Conservation (phyloP, 1,140 invertebrate species). For the Diabrotica virgifera region DNA sequence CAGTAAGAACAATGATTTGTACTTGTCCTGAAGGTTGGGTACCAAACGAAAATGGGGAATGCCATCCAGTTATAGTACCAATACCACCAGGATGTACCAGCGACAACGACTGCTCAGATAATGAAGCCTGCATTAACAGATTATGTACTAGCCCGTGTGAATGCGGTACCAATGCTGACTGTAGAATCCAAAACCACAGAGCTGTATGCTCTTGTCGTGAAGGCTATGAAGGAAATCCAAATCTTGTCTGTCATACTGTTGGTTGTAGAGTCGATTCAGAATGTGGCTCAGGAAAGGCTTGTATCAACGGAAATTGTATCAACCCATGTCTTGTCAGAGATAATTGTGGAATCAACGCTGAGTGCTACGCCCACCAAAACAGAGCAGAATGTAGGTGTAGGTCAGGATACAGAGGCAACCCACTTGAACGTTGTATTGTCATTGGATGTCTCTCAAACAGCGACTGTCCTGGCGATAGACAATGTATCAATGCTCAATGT, state of each 20-base stretch:
- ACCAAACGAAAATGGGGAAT: constrained; percentile 72
- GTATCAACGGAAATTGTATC: constrained; percentile 79
- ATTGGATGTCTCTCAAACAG: constrained; percentile 86
- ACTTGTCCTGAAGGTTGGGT: constrained; percentile 80
- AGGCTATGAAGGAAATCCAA: constrained; percentile 82
- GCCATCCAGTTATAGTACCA: constrained; percentile 66
- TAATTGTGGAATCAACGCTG: constrained; percentile 79
- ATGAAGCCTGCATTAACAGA: constrained; percentile 80
- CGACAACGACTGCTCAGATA: constrained; percentile 73
- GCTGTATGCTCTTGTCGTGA: constrained; percentile 81
- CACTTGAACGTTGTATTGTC: constrained; percentile 69
- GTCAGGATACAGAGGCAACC: constrained; percentile 77
- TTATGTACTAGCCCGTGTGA: constrained; percentile 83
- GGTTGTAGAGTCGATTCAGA: constrained; percentile 77
- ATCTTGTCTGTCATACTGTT: constrained; percentile 70
- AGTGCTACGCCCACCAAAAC: constrained; percentile 76
- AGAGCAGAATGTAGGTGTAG: constrained; percentile 75
- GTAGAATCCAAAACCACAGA: constrained; percentile 77
- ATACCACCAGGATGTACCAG: constrained; percentile 68
- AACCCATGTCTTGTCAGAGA: constrained; percentile 77
- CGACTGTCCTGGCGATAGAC: constrained; percentile 80
- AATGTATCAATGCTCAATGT: constrained; percentile 83
- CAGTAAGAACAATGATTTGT: constrained; percentile 80
- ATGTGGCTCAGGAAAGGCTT: constrained; percentile 75
- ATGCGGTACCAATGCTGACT: constrained; percentile 81